Conservation (phyloP, 2,888 invertebrate species). For the Linyphia triangularis region DNA sequence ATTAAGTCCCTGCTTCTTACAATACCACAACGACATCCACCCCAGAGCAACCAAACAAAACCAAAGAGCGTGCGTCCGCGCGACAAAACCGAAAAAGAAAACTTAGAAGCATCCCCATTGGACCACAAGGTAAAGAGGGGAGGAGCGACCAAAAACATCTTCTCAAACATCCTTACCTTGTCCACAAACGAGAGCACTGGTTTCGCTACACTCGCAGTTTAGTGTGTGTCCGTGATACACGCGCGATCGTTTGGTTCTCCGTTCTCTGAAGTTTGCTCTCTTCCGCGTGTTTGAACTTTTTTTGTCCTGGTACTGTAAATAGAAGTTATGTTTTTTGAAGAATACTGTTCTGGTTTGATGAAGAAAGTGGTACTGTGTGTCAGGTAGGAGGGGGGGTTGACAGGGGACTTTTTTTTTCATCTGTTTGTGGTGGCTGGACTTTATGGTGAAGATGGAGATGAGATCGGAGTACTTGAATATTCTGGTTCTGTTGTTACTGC, state of each 20-base stretch:
- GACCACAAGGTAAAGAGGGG: slow-evolving; percentile 9
- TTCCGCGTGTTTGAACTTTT: neutral
- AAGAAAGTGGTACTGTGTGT: neutral
- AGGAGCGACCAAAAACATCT: slow-evolving; percentile 47
- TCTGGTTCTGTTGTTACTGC: slow-evolving; percentile 34
- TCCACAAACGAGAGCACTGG: neutral
- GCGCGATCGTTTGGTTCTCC: neutral
- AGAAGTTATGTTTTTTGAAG: neutral
- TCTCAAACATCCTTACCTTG: slow-evolving; percentile 9
- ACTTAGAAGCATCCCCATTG: slow-evolving; percentile 53
- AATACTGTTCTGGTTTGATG: neutral
- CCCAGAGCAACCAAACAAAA: neutral
- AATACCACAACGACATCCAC: too few relatives aligned
- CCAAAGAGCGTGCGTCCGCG: slow-evolving; percentile 23
- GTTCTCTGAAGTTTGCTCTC: neutral
- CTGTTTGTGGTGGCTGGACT: neutral
- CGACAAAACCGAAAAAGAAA: slow-evolving; percentile 49
- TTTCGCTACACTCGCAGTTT: neutral
- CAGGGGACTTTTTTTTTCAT: neutral
- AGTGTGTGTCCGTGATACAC: neutral
- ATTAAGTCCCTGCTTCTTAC: too few relatives aligned
- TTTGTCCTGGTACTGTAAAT: neutral
- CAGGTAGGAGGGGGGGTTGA: neutral
- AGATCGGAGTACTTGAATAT: slow-evolving; percentile 45
- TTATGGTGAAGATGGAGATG: neutral